Evolutionary conservation across 2,797 vertebrate genomes (phyloP).

Genomic region (Coendou prehensilis): DNA sequence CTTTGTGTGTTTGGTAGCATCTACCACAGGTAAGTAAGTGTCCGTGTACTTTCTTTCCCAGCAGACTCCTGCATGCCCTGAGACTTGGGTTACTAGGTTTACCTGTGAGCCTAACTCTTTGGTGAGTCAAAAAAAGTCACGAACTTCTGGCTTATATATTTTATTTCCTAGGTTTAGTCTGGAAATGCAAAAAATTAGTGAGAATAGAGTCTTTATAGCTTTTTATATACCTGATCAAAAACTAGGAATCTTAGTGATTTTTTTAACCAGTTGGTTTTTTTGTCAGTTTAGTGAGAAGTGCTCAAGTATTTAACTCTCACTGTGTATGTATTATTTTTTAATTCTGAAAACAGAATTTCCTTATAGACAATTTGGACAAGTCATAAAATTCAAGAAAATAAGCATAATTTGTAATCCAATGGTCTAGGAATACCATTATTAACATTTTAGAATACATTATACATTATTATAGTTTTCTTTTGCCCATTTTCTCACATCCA

Average conservation of each 20-base stretch:
- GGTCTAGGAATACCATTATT: background rate
- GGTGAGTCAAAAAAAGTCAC: background rate
- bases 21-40: background rate
- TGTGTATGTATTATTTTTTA: background rate
- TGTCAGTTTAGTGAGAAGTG: background rate
- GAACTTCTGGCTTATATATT: background rate
- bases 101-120: background rate
- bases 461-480: background rate
- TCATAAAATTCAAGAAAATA: background rate
- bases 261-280: background rate
- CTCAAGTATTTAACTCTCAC: background rate
- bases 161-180: background rate
- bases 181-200: background rate
- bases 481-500: background rate
- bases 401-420: background rate
- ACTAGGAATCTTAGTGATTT: background rate
- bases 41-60: background rate
- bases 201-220: background rate
- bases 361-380: background rate
- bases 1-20: background rate
- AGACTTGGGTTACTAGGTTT: no score
- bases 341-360: background rate
- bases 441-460: slow-evolving; percentile 8
- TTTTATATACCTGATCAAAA: background rate
- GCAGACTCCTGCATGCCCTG: background rate